These are phyloP conservation scores for Dendrocopos noguchii DNA, from an alignment of 2,113 vertebrate genomes.

Conservation along the genomic window DNA sequence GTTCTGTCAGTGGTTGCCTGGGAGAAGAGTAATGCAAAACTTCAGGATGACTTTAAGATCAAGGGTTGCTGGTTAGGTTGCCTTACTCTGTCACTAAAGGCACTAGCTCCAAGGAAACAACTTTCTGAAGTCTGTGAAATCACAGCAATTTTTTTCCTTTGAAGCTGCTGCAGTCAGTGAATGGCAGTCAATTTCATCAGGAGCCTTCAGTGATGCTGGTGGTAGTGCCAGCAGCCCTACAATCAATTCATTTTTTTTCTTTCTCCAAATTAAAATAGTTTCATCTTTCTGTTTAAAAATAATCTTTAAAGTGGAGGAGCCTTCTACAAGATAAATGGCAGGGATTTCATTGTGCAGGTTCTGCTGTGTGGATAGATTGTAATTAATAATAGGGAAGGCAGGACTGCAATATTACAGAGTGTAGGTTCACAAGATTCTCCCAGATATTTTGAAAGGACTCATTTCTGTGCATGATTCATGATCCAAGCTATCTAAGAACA, in stretches of 20 bases:
- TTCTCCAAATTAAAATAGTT: background rate
- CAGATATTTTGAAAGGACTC: slow-evolving; percentile 22
- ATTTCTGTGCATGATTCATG: slow-evolving; percentile 52
- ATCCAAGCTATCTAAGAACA: slow-evolving; percentile 26
- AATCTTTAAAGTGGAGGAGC: background rate
- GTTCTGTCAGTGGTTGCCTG: too few species aligned
- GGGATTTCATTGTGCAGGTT: background rate
- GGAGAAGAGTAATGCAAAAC: background rate
- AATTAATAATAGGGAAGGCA: slow-evolving; percentile 5
- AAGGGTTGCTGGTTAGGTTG: background rate
- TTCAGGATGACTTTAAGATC: background rate
- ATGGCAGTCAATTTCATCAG: background rate
- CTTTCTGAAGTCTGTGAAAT: background rate
- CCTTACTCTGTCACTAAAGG: background rate
- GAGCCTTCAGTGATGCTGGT: background rate
- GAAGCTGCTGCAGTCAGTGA: background rate
- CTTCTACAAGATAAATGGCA: background rate
- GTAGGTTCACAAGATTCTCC: background rate
- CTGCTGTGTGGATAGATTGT: slow-evolving; percentile 19
- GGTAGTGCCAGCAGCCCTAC: background rate
- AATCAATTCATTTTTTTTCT: background rate
- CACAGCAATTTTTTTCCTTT: background rate
- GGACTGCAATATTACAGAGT: background rate
- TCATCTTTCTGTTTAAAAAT: background rate
- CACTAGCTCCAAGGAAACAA: background rate